Percentiles rank a stretch among this genome's conserved stretches.
phyloP scores from a whole-genome alignment of 2,888 invertebrate genomes.

The Tryphoninae sp. region DNA sequence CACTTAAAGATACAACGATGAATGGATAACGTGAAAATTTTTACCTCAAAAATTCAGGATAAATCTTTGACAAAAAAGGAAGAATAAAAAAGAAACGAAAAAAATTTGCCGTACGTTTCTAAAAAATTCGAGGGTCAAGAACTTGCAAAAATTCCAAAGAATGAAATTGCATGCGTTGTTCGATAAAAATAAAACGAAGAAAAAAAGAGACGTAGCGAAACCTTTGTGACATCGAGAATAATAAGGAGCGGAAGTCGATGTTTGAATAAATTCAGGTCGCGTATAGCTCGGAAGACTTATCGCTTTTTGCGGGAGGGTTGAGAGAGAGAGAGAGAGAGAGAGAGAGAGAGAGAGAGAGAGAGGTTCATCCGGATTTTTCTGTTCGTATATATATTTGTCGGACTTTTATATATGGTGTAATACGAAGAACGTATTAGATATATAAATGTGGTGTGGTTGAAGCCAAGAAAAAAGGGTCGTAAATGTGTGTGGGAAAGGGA shows the following conservation, averaged over 20 bases:
- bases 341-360: not conserved
- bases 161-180: too few species aligned
- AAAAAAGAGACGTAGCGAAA: not conserved
- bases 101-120: not conserved
- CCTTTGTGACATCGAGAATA: not conserved
- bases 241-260: conserved; percentile 23
- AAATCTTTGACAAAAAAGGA: not conserved
- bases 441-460: not conserved
- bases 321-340: not conserved
- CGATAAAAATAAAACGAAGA: not conserved
- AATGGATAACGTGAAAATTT: not conserved
- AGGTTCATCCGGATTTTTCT: conserved; percentile 28
- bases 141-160: not conserved
- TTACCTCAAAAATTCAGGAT: not conserved
- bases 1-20: not conserved
- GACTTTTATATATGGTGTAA: not conserved
- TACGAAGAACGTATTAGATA: conserved; percentile 14
- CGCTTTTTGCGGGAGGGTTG: conserved; percentile 5
- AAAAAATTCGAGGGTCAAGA: conserved; percentile 9
- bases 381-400: not conserved
- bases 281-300: conserved; percentile 9
- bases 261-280: conserved; percentile 26
- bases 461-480: conserved; percentile 1
- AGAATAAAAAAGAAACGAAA: not conserved
- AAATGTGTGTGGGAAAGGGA: conserved; percentile 13